Evolutionary conservation across 2,797 vertebrate species (phyloP).

Genomic region (Acipenser transmontanus): DNA sequence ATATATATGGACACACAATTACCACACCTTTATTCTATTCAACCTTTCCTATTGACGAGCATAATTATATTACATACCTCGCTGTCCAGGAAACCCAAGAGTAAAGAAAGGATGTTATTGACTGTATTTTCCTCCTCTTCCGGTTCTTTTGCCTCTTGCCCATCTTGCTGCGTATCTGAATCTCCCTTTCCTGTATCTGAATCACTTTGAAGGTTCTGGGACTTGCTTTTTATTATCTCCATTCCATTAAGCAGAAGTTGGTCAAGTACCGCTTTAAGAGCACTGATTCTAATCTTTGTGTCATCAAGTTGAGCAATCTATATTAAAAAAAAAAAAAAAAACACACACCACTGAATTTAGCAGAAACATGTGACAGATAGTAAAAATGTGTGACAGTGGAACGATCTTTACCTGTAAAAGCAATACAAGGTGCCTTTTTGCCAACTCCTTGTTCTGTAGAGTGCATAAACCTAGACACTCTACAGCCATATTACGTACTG

Average conservation of each 20-base stretch:
- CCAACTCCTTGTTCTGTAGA: constrained; percentile 81
- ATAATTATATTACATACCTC: constrained; percentile 59
- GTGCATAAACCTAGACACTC: constrained; percentile 84
- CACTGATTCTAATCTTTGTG: constrained; percentile 76
- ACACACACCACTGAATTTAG: no score
- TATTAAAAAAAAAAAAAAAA: neutral
- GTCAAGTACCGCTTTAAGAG: constrained; percentile 82
- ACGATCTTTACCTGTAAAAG: constrained; percentile 75
- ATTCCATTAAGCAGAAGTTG: constrained; percentile 81
- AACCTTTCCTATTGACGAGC: neutral
- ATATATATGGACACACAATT: neutral
- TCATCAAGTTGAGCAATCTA: constrained; percentile 91
- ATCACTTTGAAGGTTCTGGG: constrained; percentile 15
- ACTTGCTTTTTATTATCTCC: constrained; percentile 67
- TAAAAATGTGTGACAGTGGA: neutral
- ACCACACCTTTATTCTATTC: neutral
- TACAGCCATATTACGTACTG: constrained; percentile 87
- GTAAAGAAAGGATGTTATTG: constrained; percentile 74
- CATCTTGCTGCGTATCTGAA: constrained; percentile 3
- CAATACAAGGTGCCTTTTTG: constrained; percentile 76
- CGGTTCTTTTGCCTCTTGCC: constrained; percentile 31
- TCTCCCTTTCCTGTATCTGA: constrained; percentile 20
- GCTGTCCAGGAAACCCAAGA: constrained; percentile 82
- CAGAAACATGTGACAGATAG: neutral
- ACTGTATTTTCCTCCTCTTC: constrained; percentile 35